Conservation (phyloP, 2,113 vertebrate species). For the Miniopterus natalensis region DNA sequence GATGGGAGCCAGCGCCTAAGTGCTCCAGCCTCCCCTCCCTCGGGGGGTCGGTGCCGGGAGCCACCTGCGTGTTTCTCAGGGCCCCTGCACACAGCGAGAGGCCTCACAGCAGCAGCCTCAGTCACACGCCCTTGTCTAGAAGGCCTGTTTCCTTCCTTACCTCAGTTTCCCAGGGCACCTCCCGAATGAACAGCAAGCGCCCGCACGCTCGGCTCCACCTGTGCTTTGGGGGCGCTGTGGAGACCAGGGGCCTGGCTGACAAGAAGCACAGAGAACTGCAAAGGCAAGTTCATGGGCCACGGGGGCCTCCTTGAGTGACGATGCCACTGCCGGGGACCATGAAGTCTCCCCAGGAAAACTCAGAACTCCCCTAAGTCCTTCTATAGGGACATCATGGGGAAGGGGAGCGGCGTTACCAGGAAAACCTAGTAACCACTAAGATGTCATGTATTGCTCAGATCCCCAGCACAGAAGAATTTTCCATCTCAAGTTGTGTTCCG, state of each 20-base stretch:
- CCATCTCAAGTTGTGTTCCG: not conserved
- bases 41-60: not conserved
- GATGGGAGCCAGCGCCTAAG: rapidly evolving
- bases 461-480: not conserved
- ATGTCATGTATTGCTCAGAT: not conserved
- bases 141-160: not conserved
- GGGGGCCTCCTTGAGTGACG: not conserved
- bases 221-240: not conserved
- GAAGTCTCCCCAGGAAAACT: not conserved
- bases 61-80: not conserved
- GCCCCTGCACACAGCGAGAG: not conserved
- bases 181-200: not conserved
- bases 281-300: rapidly evolving
- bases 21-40: not conserved
- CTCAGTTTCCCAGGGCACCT: not conserved
- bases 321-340: not conserved
- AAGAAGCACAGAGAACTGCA: too few relatives aligned
- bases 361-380: not conserved
- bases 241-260: not conserved
- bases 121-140: not conserved
- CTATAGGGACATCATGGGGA: rapidly evolving
- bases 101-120: not conserved
- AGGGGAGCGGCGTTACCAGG: not conserved
- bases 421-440: not conserved
- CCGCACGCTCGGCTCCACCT: not conserved